phyloP scores from a whole-genome alignment of 2,888 invertebrate species.

The Mythimna albipuncta region DNA sequence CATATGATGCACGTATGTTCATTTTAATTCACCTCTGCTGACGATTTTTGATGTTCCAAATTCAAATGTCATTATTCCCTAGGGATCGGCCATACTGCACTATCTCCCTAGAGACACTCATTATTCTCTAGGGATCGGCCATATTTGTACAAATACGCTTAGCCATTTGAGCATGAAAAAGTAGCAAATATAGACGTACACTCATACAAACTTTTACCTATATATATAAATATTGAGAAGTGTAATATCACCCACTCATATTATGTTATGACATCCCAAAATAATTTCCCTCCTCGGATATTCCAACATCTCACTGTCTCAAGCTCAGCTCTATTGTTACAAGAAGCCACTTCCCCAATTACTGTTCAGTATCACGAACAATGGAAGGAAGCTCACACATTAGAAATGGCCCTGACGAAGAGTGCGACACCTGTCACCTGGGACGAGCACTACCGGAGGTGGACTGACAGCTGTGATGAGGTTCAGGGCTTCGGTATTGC shows the following conservation, averaged over 20 bases:
- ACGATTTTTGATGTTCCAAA: too few species aligned
- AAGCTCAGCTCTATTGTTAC: conserved; percentile 41
- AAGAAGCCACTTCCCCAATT: conserved; percentile 33
- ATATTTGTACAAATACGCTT: too few species aligned
- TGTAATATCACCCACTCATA: not conserved
- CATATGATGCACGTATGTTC: too few species aligned
- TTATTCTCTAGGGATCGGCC: too few species aligned
- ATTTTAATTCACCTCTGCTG: too few species aligned
- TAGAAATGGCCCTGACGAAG: conserved; percentile 40
- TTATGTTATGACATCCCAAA: not conserved
- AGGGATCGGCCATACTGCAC: too few species aligned
- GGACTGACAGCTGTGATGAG: not conserved
- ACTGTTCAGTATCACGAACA: conserved; percentile 34
- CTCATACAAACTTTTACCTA: too few species aligned
- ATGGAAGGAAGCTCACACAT: conserved; percentile 45
- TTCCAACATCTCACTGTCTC: not conserved
- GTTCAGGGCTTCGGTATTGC: conserved; percentile 24
- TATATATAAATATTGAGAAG: too few species aligned
- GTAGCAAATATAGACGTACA: too few species aligned
- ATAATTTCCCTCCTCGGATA: not conserved
- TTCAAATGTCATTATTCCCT: too few species aligned
- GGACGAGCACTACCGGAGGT: conserved; percentile 29
- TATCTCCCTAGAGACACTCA: too few species aligned
- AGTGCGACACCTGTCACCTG: conserved; percentile 30
- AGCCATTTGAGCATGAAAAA: too few species aligned